Base-by-base conservation (phyloP, 2,797 vertebrate species). In the Lophotriccus pileatus region DNA sequence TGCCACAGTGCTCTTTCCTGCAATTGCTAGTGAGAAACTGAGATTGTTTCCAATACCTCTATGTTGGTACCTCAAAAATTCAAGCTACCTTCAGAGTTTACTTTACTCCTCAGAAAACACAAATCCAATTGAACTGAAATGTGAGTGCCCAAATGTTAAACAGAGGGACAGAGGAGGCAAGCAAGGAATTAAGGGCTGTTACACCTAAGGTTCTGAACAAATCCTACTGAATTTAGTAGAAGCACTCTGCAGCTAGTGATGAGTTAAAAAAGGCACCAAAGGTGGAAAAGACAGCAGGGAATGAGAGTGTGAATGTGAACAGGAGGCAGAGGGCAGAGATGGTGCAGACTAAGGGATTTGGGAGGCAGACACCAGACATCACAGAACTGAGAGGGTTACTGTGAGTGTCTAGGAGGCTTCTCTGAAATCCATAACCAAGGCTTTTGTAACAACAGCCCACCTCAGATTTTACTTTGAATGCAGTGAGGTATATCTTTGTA, bases 71-170 rank as follows among this genome's bases (percentile, higher is more conserved):
- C 17, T 30, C 50, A 52, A 50, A 49, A 47, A 66, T 41, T 86
- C 37, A 22, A 32, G 14, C 30, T 56, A 30, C 67, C 27, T 82
- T 70, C 84, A 72, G 43, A 27, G 84, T 84, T 78, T 34, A 62
- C 18, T 50, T 73, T 50, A 14, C 32, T 72, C 41, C 55, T 88
- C 52, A 89, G 43, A 80, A 87, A 84, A 87, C 4, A 5, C 14
- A 32, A 52, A 73, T 90, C 47, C 30, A 47, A 86, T 30, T 34
- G 8, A 47, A 69, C 37, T 2, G 1, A 91, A 81, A 75, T 41
- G 12, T 1, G 1, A 80, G 39, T 34, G 23, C 32, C 4, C 1
- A 67, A 73, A 49, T 0, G 0, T 34, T 47, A 84, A 86, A 75
- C 21, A 50, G 64, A 36, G 56, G 46, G 36, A 73, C 58, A 90